Base-by-base conservation (phyloP, 2,888 invertebrate genomes). In the Achlya flavicornis region DNA sequence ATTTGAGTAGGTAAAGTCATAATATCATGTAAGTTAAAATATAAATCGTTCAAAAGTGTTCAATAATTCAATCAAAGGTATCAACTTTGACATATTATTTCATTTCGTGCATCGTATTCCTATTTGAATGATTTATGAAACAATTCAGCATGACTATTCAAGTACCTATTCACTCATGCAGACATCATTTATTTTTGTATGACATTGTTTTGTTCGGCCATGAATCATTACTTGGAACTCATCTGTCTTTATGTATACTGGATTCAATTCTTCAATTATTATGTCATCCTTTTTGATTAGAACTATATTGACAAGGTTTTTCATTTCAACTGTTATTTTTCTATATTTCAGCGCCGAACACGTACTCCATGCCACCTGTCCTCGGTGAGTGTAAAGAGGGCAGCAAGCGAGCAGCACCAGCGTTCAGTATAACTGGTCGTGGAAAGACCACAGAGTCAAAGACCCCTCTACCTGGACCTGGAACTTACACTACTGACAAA, bases 401-500 rank as follows among this genome's bases (percentile, higher is more conserved):
- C 78, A 77, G 94, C 86, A 83, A 95, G 87, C 87, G 95, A 85
- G 96, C 97, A 59, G 96, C 98, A 1, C 98, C 99, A 2, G 96
- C 98, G 10, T 99, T 96, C 87, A 97, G 98, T 63, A 97, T 99
- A 76, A 96, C 97, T 8, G 97, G 98, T 8, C 95, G 98, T 69
- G 97, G 96, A 71, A 97, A 96, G 85, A 93, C 94, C 16, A 66
- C 76, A 8, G 92, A 89, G 62, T 74, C 81, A 11, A 92, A 90
- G 71, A 80, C 78, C 3, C 86, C 89, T 0, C 94, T 96, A 73
- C 98, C 98, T 10, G 98, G 98, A 57, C 98, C 99, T 11, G 98
- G 98, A 58, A 95, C 97, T 0, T 95, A 95, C 73, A 95, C 95
- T 60, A 93, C 95, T n/a, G 95, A 96, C 64, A 94, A 95, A 69